A percentile compares a stretch with the other conserved stretches of the same genome.
Evolutionary conservation across 2,888 invertebrate genomes (phyloP).

Genomic region (Trissolcus japonicus): DNA sequence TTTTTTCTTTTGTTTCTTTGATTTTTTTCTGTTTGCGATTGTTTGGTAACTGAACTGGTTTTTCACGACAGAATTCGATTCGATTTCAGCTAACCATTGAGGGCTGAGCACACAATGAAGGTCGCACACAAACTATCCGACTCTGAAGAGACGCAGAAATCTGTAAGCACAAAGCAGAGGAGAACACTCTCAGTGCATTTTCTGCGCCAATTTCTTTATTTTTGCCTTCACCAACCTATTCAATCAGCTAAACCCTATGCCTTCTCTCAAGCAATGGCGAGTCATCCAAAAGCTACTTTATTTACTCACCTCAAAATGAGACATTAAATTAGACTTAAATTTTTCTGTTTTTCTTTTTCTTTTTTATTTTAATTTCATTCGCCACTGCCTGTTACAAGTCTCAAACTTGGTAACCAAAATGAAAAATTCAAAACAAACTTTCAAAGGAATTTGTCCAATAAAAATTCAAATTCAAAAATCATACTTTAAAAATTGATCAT

Average conservation of each 20-base stretch:
- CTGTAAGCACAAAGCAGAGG: conserved; percentile 77
- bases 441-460: neutral
- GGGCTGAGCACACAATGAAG: conserved; percentile 74
- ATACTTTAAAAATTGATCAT: too few relatives aligned
- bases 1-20: conserved; percentile 1
- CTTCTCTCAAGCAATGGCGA: conserved; percentile 70
- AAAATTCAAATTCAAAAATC: too few relatives aligned
- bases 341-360: too few relatives aligned
- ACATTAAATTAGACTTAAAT: too few relatives aligned
- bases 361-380: conserved; percentile 51
- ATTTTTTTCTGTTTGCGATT: conserved; percentile 21
- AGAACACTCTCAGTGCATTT: conserved; percentile 75
- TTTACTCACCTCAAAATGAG: too few relatives aligned
- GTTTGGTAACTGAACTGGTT: conserved; percentile 46
- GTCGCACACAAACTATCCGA: conserved; percentile 74
- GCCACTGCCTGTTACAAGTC: conserved; percentile 72
- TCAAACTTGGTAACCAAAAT: conserved; percentile 47
- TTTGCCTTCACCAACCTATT: conserved; percentile 74
- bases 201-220: conserved; percentile 70
- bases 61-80: conserved; percentile 9
- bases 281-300: conserved; percentile 14
- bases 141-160: conserved; percentile 76
- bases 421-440: neutral
- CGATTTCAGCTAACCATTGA: conserved; percentile 74
- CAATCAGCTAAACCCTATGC: conserved; percentile 66